Base-by-base conservation (phyloP, 1,140 invertebrate genomes). In the Magallana gigas region DNA sequence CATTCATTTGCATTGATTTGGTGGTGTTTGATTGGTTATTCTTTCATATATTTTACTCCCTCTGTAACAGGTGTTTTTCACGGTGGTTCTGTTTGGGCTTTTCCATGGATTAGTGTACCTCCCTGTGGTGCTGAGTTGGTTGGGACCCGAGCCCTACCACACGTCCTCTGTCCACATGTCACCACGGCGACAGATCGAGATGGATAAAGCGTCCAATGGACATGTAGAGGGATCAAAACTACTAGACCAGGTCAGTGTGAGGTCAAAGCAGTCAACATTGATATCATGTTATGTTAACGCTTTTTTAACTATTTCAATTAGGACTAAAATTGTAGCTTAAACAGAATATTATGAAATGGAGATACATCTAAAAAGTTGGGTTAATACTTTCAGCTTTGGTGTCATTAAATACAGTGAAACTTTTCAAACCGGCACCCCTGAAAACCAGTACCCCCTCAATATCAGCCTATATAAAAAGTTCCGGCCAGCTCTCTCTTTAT, bases 51-150 rank as follows among this genome's bases (percentile, higher is more conserved):
- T n/a, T 5, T 57, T 3, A 0, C 36, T 48, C 36, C 16, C 57
- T 57, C 18, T 83, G 48, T 83, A 91, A n/a, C 87, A 94, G 93
- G 92, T 96, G 85, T 96, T 96, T 89, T 95, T 95, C 59, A 94
- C 95, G 14, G 96, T 96, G 62, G 96, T 96, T 18, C 86, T 95
- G 58, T 96, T 96, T 91, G 96, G 96, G 48, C 91, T 96, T 36
- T 96, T 96, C 92, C 96, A 96, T 90, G 96, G 96, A 48, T 91
- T 96, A 56, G 92, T 95, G 71, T 96, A 96, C 91, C 91, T 96
- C 81, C 96, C 96, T 0, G 95, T 96, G 6, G 93, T 96, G 58
- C 92, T 96, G 16, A 96, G 96, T 84, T 91, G 95, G 83, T 91
- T 95, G 9, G 96, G 96, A 36, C 95, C 96, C n/a, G 90, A 93